These are phyloP conservation scores for Poeciliopsis retropinna DNA, from an alignment of 2,113 vertebrate species.

Conservation along the genomic window DNA sequence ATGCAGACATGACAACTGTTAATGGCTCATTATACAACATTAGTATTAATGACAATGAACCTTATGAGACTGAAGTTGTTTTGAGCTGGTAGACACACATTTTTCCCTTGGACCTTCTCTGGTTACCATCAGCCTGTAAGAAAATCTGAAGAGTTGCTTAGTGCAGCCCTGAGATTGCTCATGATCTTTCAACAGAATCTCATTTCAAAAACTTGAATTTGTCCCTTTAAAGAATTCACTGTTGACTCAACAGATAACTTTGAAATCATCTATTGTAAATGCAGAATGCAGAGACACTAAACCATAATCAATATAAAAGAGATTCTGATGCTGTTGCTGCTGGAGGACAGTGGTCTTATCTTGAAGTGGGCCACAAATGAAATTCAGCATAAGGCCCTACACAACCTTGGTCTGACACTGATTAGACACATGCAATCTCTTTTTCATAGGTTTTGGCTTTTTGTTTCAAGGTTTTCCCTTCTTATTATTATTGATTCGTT, in stretches of 20 bases:
- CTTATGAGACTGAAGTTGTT: not conserved
- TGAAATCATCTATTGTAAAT: not conserved
- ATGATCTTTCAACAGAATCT: not conserved
- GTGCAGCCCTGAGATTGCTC: no score
- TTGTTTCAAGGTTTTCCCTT: no score
- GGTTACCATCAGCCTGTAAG: no score
- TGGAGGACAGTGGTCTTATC: no score
- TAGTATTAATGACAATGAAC: not conserved
- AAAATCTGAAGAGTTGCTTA: no score
- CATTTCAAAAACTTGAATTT: not conserved
- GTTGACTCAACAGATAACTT: not conserved
- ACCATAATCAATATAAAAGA: not conserved
- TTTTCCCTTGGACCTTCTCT: no score
- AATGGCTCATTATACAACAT: not conserved
- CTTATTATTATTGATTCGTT: not conserved
- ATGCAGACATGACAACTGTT: not conserved
- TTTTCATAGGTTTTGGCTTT: no score
- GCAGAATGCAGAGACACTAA: not conserved
- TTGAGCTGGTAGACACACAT: no score
- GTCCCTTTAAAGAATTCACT: not conserved
- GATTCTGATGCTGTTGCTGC: not conserved
- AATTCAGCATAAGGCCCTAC: not conserved
- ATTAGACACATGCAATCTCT: not conserved
- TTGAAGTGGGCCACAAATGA: not conserved
- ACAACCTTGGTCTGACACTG: not conserved